These are phyloP conservation scores for Parasteatoda lunata DNA, from an alignment of 2,888 invertebrate genomes.

Conservation along the genomic window DNA sequence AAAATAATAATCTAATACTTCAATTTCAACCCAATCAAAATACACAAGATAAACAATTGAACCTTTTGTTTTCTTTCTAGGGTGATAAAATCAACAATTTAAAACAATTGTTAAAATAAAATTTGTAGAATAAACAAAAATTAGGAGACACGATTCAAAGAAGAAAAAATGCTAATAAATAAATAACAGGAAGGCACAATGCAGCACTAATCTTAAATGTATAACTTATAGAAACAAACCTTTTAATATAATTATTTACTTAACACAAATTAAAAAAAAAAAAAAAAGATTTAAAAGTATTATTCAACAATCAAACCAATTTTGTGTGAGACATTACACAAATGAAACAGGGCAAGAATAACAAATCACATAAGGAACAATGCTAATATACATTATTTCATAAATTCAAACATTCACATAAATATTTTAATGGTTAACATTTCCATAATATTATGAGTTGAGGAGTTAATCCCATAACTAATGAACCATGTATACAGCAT, in stretches of 20 bases:
- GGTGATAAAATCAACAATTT: no score
- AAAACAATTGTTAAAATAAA: no score
- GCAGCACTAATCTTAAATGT: no score
- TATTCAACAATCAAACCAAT: neutral
- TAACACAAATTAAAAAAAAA: neutral
- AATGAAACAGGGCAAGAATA: neutral
- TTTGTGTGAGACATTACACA: neutral
- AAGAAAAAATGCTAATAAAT: no score
- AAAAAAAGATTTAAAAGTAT: neutral
- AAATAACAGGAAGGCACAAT: no score
- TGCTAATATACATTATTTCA: constrained; percentile 49
- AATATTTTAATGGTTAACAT: constrained; percentile 58
- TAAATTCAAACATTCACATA: constrained; percentile 53
- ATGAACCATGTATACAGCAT: constrained; percentile 65
- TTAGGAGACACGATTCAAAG: no score
- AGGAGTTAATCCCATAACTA: constrained; percentile 41
- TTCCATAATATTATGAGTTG: constrained; percentile 52
- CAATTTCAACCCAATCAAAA: no score
- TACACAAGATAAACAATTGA: no score
- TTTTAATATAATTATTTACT: neutral
- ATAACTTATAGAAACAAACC: no score
- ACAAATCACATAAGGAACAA: constrained; percentile 14
- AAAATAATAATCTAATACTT: no score
- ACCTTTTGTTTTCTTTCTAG: no score
- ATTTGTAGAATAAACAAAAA: no score